These are phyloP conservation scores for Tauraco erythrolophus DNA, from an alignment of 2,113 vertebrate species.

Conservation along the genomic window DNA sequence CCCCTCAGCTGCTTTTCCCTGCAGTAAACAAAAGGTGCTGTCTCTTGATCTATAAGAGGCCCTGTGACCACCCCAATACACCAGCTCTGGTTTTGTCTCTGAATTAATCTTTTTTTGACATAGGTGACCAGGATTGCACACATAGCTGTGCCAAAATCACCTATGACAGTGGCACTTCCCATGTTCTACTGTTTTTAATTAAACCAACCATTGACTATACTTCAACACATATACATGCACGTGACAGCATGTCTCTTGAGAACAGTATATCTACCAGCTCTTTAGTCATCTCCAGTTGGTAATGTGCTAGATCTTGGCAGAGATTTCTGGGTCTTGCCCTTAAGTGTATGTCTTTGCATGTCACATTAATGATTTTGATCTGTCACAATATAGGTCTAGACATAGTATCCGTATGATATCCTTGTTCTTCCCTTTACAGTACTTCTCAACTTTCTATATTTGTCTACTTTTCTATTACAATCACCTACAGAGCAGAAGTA, in stretches of 20 bases:
- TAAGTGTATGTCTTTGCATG: background rate
- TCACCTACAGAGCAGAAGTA: background rate
- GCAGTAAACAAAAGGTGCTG: background rate
- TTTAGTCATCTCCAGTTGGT: background rate
- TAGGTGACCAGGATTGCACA: background rate
- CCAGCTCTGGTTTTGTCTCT: background rate
- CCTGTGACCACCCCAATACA: background rate
- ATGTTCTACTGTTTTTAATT: background rate
- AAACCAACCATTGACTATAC: background rate
- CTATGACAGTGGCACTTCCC: background rate
- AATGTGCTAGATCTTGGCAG: background rate
- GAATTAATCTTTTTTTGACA: background rate
- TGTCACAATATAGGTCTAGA: background rate
- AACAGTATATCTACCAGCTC: background rate
- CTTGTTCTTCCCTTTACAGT: background rate
- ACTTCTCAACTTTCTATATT: background rate
- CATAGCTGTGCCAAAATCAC: background rate
- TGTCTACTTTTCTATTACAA: background rate
- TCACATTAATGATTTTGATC: background rate
- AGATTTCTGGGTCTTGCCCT: background rate
- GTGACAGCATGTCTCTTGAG: background rate
- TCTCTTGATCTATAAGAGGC: background rate
- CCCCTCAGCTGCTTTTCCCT: background rate
- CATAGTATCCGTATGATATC: background rate
- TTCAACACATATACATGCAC: background rate